A percentile compares a stretch with the other conserved stretches of the same genome.
These are phyloP conservation scores for Ranitomeya variabilis DNA, from an alignment of 2,113 vertebrate species.

Conservation along the genomic window DNA sequence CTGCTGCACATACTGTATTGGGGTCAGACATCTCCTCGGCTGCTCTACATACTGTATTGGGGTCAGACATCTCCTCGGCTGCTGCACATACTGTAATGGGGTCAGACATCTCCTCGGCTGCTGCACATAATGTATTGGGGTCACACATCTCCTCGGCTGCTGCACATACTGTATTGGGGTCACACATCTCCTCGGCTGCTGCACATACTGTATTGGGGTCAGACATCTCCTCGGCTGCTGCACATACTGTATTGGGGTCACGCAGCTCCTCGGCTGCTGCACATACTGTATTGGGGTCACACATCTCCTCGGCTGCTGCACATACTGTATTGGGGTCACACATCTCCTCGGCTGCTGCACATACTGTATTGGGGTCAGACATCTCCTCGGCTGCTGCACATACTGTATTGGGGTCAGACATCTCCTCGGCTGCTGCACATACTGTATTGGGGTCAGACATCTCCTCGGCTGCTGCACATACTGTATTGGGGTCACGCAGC, in stretches of 20 bases:
- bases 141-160: neutral
- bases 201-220: neutral
- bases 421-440: neutral
- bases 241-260: no score
- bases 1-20: neutral
- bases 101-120: neutral
- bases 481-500: neutral
- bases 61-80: neutral
- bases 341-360: neutral
- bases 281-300: neutral
- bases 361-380: neutral
- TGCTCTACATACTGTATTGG: neutral
- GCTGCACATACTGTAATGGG: neutral
- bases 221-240: neutral
- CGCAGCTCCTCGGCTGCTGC: no score
- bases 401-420: neutral
- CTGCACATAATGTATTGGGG: neutral
- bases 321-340: neutral
- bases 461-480: neutral
- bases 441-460: neutral
- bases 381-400: neutral
- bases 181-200: neutral
- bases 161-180: neutral
- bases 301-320: neutral
- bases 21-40: neutral